Evolutionary conservation across 1,140 invertebrate genomes (phyloP), one percentile per base, ranked within the genome.

Genomic region (Stratiolaelaps scimitus): DNA sequence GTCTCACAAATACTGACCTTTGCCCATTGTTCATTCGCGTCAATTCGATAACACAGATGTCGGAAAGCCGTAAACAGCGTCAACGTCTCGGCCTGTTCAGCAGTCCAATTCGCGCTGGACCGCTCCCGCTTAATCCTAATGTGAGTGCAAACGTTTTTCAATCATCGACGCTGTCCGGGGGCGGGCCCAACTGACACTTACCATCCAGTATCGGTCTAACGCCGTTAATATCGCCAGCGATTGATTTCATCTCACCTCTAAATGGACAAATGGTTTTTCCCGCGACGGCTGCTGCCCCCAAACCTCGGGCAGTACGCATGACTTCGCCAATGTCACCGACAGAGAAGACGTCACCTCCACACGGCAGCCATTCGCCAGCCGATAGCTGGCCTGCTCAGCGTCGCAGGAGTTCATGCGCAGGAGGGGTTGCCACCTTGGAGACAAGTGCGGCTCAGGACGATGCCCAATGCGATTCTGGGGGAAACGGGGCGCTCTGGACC

Each of bases 31-130:
- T 26, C 4, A 20, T 23, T 60, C 53, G 15, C 34, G 23, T 17
- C 13, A 19, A 29, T 34, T 26, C 15, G 15, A 26, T 23, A 15
- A 17, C 6, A 15, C 53, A 60, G 53, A 2, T 60, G 10, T 60
- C 53, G 15, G 53, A 60, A 23, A 60, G 23, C 23, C 53, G 53
- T 6, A 60, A 60, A 26, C 53, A 60, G 20, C 53, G 53, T 2
- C 53, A 60, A 34, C 26, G 53, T 15, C 53, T 60, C 15, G 53
- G 53, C 23, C 20, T 60, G 53, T 60, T 60, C 53, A 60, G 53
- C 53, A 60, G 53, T 26, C 53, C 53, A 15, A 60, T 60, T 34
- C 53, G 53, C 26, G 53, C 34, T 6, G 5, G 34, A 40, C 34
- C 26, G 10, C 53, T 34, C 20, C 15, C 53, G 15, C 53, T 29